phyloP scores from a whole-genome alignment of 2,888 invertebrate genomes.

The Apoda limacodes region DNA sequence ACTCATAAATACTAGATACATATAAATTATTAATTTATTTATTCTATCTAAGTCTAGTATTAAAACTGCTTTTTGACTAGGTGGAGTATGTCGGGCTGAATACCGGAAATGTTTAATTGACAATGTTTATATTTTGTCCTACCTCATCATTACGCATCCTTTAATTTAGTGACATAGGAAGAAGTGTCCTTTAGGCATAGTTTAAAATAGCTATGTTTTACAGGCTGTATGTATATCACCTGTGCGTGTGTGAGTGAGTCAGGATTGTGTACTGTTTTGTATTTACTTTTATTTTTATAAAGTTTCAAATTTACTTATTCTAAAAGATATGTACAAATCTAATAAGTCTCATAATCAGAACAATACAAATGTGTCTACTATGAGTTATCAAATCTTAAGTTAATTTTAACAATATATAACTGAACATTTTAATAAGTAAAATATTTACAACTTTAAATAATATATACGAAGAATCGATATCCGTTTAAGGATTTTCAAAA shows the following conservation, averaged over 20 bases:
- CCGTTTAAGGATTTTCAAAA: no score
- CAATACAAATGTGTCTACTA: slow-evolving; percentile 46
- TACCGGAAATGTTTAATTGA: no score
- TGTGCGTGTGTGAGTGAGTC: no score
- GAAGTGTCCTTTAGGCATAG: no score
- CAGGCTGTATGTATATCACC: no score
- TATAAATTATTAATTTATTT: slow-evolving; percentile 31
- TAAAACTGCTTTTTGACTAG: slow-evolving; percentile 64
- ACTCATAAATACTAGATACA: slow-evolving; percentile 44
- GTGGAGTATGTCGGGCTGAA: slow-evolving; percentile 43
- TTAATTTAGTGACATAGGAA: no score
- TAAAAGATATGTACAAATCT: slow-evolving; percentile 66
- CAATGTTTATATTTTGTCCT: no score
- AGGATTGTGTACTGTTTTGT: slow-evolving; percentile 4
- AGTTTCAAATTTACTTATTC: slow-evolving; percentile 40
- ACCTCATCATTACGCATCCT: no score
- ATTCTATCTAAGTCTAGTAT: slow-evolving; percentile 50
- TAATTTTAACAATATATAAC: slow-evolving; percentile 51
- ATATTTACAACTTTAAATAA: slow-evolving; percentile 64
- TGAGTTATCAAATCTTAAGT: slow-evolving; percentile 56
- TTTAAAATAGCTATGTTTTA: no score
- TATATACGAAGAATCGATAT: no score
- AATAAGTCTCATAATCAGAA: slow-evolving; percentile 61
- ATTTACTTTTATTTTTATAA: slow-evolving; percentile 7
- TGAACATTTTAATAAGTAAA: slow-evolving; percentile 60